Evolutionary conservation across 2,888 invertebrate genomes (phyloP).

Genomic region (Graphium colonna): DNA sequence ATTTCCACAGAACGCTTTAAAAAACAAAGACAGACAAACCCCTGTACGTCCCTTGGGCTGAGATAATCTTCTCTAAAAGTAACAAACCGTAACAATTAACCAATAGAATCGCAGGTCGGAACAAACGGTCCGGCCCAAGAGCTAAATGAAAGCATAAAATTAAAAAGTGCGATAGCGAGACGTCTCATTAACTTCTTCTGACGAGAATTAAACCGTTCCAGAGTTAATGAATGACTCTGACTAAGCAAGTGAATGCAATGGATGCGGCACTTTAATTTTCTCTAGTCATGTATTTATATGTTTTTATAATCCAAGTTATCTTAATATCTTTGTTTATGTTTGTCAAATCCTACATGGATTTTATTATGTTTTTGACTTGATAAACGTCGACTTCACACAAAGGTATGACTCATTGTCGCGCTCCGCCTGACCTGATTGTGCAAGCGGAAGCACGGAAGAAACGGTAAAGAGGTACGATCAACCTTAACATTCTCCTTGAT

Average conservation of each 20-base stretch:
- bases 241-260: slow-evolving; percentile 26
- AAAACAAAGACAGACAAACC: neutral
- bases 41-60: neutral
- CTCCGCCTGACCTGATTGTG: too few relatives aligned
- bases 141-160: slow-evolving; percentile 66
- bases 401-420: too few relatives aligned
- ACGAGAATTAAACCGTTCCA: slow-evolving; percentile 71
- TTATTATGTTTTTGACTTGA: too few relatives aligned
- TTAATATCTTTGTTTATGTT: too few relatives aligned
- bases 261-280: slow-evolving; percentile 39
- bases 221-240: slow-evolving; percentile 68
- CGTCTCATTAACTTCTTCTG: slow-evolving; percentile 72
- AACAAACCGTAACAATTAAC: slow-evolving; percentile 21
- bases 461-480: too few relatives aligned
- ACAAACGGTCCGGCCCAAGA: slow-evolving; percentile 19
- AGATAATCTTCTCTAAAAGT: neutral
- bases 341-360: too few relatives aligned
- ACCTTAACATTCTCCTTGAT: too few relatives aligned
- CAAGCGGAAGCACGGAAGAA: too few relatives aligned
- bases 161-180: slow-evolving; percentile 56
- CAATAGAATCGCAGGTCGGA: slow-evolving; percentile 24
- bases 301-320: too few relatives aligned
- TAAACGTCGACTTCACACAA: too few relatives aligned
- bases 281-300: slow-evolving; percentile 16
- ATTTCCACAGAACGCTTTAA: neutral